Base-by-base conservation (phyloP, 1,140 invertebrate genomes). In the Caerostris extrusa region DNA sequence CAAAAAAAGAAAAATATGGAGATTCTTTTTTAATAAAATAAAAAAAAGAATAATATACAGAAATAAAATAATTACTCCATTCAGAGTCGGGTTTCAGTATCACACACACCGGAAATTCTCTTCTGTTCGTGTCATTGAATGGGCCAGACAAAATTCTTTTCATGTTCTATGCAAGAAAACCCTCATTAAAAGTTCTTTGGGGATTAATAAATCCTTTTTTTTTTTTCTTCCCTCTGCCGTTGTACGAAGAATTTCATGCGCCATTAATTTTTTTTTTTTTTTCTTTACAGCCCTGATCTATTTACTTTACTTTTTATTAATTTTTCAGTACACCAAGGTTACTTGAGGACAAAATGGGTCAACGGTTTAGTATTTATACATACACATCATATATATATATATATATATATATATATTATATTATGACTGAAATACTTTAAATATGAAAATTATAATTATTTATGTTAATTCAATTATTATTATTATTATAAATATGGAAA, bases 11-110 rank as follows among this genome's bases (percentile, higher is more conserved):
- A 87, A 53, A 50, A 82, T 53, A 91, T 34, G 34, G 2, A 34
- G 34, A 34, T 34, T 34, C 34, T 34, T 34, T 34, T 34, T 34
- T 34, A 34, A 34, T 7, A 50, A 50, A 34, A 57, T 8, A 19
- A 56, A 57, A 67, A 85, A 5, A 58, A 19, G 17, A 58, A 85
- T 58, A 60, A 58, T n/a, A 60, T 58, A n/a, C 5, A 5, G 50
- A 60, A 85, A 85, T 67, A 67, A 85, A 17, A 34, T 34, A 60
- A 19, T 85, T 34, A 8, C 50, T 61, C 64, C 50, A 60, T 14
- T n/a, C 61, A 69, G 87, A 71, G 50, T 89, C 53, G 7, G n/a
- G 60, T 89, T 89, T 89, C 87, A 69, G 5, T 64, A 53, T 89
- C 50, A 34, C 34, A 34, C 34, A 34, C 34, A 89, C 64, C 50